Evolutionary conservation across 2,113 vertebrate genomes (phyloP).

Genomic region (Mesembrinibis cayennensis): DNA sequence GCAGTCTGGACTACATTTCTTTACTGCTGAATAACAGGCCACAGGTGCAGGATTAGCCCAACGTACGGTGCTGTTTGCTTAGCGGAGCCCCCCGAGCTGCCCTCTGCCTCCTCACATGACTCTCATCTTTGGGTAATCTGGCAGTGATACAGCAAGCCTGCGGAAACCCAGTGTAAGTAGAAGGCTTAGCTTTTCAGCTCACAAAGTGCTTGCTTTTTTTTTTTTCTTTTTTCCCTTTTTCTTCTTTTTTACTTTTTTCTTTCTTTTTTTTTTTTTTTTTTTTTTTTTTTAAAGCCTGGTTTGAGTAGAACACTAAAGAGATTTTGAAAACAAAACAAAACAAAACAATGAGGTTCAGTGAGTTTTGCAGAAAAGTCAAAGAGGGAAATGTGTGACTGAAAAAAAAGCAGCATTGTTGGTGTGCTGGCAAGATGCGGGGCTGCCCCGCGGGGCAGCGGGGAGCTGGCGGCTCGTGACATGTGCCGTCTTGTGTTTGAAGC

Average conservation of each 20-base stretch:
- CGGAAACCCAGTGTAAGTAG: slow-evolving; percentile 55
- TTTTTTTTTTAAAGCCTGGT: background rate
- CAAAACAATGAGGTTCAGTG: background rate
- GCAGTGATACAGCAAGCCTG: background rate
- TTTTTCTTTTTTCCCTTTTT: background rate
- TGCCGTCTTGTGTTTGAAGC: background rate
- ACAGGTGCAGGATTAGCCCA: slow-evolving; percentile 87
- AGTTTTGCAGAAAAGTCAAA: background rate
- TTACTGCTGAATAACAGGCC: slow-evolving; percentile 73
- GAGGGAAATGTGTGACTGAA: background rate
- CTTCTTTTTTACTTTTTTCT: background rate
- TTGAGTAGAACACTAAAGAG: background rate
- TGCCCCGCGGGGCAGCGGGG: background rate
- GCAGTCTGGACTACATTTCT: slow-evolving; percentile 60
- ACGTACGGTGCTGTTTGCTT: slow-evolving; percentile 72
- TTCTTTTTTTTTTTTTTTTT: background rate
- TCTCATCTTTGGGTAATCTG: slow-evolving; percentile 44
- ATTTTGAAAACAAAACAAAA: background rate
- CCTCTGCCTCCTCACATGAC: slow-evolving; percentile 71
- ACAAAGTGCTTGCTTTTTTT: background rate
- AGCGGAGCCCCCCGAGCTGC: slow-evolving; percentile 47
- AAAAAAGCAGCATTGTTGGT: background rate
- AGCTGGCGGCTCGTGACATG: fast-evolving
- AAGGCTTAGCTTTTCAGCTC: slow-evolving; percentile 41
- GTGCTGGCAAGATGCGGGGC: background rate